Base-by-base conservation (phyloP, 2,797 vertebrate genomes). In the Sebastes hubbsi region DNA sequence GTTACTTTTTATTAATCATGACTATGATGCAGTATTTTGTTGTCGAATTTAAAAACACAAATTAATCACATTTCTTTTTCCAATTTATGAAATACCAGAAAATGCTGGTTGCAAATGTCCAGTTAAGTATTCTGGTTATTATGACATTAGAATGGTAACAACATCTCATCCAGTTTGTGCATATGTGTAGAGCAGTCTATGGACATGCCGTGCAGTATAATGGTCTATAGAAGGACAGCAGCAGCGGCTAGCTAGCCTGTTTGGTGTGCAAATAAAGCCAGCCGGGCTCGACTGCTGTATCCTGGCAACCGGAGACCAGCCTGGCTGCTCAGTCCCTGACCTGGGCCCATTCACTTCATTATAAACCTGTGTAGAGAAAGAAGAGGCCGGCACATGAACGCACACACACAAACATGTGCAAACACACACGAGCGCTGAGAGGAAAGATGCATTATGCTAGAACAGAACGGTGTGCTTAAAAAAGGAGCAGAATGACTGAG, bases 281-380 rank as follows among this genome's bases (percentile, higher is more conserved):
- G 75, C 73, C 91, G 74, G 91, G 91, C 94, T 91, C 91, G 16
- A 80, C 87, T 91, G 78, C 91, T 66, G 97, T 97, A 96, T 96
- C 97, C 94, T 81, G 94, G 97, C 96, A 97, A 97, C 96, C 75
- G 49, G 72, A 94, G 93, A 93, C 52, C 74, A 83, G 92, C 92
- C 90, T 91, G 63, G 92, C 90, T 92, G 75, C 91, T 94, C 88
- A 94, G 95, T 94, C 94, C 94, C 94, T 94, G 91, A 93, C 95
- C 95, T 88, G 93, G 91, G 91, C 89, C 94, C 91, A 96, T 95
- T 95, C 94, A 96, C 95, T 95, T 97, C 94, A 96, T 97, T 96
- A 96, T 94, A 94, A 91, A 88, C 91, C 93, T 88, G 92, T 89
- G 92, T 90, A 91, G 90, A 88, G 89, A 95, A 92, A 92, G 89